phyloP scores from a whole-genome alignment of 2,888 invertebrate species.

The Pardosa pseudoannulata region DNA sequence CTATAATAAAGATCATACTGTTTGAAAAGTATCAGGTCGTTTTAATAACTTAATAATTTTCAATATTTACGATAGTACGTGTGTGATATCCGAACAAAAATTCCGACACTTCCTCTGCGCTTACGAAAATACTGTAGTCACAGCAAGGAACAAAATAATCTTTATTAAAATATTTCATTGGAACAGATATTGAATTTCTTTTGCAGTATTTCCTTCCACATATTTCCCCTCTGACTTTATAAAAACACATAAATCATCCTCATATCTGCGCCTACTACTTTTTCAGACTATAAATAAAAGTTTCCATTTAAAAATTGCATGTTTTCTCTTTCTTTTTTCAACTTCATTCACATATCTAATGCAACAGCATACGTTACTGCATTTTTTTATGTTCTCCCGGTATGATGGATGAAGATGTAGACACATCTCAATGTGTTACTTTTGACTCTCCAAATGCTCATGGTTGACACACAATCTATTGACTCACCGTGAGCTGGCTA shows the following conservation, averaged over 20 bases:
- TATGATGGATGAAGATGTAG: not conserved
- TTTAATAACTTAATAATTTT: too few relatives aligned
- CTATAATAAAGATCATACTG: too few relatives aligned
- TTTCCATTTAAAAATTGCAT: not conserved
- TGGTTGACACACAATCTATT: conserved; percentile 17
- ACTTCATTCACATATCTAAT: too few relatives aligned
- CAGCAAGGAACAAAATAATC: too few relatives aligned
- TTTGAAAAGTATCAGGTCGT: too few relatives aligned
- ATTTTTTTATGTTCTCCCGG: not conserved
- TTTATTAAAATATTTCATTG: not conserved
- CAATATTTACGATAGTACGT: too few relatives aligned
- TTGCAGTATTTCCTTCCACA: not conserved
- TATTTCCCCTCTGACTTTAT: not conserved
- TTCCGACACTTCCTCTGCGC: too few relatives aligned
- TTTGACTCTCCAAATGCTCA: not conserved
- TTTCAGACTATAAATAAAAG: not conserved
- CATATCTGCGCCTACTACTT: not conserved
- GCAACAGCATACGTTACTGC: not conserved
- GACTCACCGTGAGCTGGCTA: not conserved
- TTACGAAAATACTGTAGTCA: too few relatives aligned
- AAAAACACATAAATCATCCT: not conserved
- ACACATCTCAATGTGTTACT: conserved; percentile 14
- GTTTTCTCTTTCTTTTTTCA: too few relatives aligned
- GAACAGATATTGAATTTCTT: not conserved
- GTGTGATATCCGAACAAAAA: too few relatives aligned